Evolutionary conservation across 2,888 invertebrate species (phyloP), one percentile per base, ranked within the genome.

Genomic region (Hydrotaea cyrtoneurina): DNA sequence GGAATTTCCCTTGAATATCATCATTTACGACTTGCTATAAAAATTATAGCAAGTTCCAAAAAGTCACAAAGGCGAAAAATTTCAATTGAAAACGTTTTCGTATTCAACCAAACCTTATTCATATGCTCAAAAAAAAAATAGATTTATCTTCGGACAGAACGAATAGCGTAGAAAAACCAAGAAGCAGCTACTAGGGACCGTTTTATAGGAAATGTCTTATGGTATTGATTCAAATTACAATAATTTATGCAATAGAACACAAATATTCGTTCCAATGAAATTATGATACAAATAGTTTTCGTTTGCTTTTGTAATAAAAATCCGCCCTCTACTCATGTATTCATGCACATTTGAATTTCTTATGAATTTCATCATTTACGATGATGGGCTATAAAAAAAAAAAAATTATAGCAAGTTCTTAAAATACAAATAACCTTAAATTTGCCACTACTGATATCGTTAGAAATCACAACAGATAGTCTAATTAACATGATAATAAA

Each of bases 401-500:
- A n/a, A n/a, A 59, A 59, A 59, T 59, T 23, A 59, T 59, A 26
- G 23, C 59, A 59, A 59, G 59, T 59, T 59, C 59, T 26, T 59
- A 59, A 59, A 59, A 59, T 23, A 59, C 26, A 11, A 59, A 59
- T 11, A 59, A 59, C 26, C 59, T 59, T 59, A 59, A 59, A 59
- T 59, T 59, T 59, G 10, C 55, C 26, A 59, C 21, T 59, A 59
- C 21, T 59, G 59, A 59, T 59, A 26, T 26, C 23, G 15, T 23
- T 59, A 26, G 64, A 39, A 64, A 64, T 64, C 64, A 64, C 31
- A 36, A 64, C 39, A 64, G 31, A 39, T 64, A 64, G 31, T 26
- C 31, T 62, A 64, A 64, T 64, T 64, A 64, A 64, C 64, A 64
- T 36, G 64, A n/a, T 64, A 64, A 64, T 64, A 64, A 64, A 64